phyloP scores from a whole-genome alignment of 2,888 invertebrate genomes.

The Spodoptera exigua region DNA sequence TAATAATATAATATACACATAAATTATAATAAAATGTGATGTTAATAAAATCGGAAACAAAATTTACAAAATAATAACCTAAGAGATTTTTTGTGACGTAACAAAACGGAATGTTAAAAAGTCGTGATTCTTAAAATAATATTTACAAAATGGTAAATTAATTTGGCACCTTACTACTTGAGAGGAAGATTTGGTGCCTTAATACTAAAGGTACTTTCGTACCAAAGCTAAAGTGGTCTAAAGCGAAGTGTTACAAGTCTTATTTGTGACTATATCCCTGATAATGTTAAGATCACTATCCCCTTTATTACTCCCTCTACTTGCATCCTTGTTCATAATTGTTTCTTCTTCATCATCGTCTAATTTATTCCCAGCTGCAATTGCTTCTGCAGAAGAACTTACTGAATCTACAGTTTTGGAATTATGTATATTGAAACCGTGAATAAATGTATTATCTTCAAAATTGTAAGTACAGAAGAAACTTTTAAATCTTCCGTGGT shows the following conservation, averaged over 20 bases:
- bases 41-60: constrained; percentile 20
- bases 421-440: constrained; percentile 17
- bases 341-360: not conserved
- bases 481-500: constrained; percentile 3
- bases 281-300: constrained; percentile 46
- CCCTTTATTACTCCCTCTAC: constrained; percentile 12
- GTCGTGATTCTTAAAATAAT: constrained; percentile 55
- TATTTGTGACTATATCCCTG: constrained; percentile 60
- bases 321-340: constrained; percentile 3
- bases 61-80: constrained; percentile 12
- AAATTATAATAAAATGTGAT: constrained; percentile 40
- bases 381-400: not conserved
- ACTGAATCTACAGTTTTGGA: constrained; percentile 2
- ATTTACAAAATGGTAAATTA: constrained; percentile 61
- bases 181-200: constrained; percentile 59
- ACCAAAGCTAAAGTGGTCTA: constrained; percentile 57
- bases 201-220: constrained; percentile 56
- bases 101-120: constrained; percentile 61
- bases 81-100: constrained; percentile 27
- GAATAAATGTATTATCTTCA: constrained; percentile 12
- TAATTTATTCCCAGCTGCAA: constrained; percentile 20
- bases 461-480: constrained; percentile 28
- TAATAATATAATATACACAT: constrained; percentile 37
- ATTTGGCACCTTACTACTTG: constrained; percentile 63
- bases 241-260: constrained; percentile 60